These are phyloP conservation scores for Willowsia nigromaculata DNA, from an alignment of 2,888 invertebrate species.

Conservation along the genomic window DNA sequence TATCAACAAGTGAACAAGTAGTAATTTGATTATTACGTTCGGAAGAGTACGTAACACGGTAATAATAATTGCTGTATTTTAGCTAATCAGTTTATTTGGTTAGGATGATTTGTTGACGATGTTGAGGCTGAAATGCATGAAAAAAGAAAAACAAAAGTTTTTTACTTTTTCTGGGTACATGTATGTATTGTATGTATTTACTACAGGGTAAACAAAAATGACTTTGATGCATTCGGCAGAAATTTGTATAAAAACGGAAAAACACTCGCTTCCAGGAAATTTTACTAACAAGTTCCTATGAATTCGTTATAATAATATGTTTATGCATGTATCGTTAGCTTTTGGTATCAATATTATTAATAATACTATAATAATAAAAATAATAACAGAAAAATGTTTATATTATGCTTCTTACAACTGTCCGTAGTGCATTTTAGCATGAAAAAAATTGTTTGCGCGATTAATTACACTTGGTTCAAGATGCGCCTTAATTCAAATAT, in stretches of 20 bases:
- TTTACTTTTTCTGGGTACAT: neutral
- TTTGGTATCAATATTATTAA: too few species aligned
- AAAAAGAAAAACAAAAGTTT: neutral
- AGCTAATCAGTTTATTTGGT: slow-evolving; percentile 9
- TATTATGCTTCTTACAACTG: too few species aligned
- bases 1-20: slow-evolving; percentile 4
- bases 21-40: slow-evolving; percentile 3
- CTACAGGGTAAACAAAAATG: neutral
- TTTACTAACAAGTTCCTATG: neutral
- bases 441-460: neutral
- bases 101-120: neutral
- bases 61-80: neutral
- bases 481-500: neutral
- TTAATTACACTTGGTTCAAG: neutral
- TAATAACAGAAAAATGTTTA: too few species aligned
- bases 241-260: neutral
- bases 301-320: neutral
- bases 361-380: neutral
- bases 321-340: neutral
- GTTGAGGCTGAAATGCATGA: neutral
- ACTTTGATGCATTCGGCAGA: neutral
- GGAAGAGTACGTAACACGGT: neutral
- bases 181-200: neutral
- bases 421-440: neutral
- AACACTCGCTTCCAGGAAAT: neutral